Evolutionary conservation across 2,113 vertebrate species (phyloP).

Genomic region (Tachysurus fulvidraco): DNA sequence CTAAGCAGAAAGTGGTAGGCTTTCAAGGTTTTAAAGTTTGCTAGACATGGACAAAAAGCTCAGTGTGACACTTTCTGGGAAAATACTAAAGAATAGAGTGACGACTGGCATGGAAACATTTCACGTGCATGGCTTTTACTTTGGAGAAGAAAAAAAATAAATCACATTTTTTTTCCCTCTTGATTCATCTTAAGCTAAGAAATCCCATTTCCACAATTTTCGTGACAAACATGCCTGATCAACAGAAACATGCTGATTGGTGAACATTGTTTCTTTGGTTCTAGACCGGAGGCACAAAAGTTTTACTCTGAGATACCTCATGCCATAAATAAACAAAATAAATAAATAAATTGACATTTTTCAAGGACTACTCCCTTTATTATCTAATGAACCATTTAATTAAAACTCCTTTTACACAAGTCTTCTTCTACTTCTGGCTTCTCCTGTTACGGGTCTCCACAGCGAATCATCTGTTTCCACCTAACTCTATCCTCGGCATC

Average conservation of each 20-base stretch:
- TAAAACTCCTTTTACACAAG: too few species aligned
- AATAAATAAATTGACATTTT: background rate
- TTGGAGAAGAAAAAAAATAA: background rate
- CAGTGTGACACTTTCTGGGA: background rate
- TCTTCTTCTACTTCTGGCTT: too few species aligned
- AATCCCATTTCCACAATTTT: background rate
- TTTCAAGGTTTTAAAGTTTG: constrained; percentile 56
- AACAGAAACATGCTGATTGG: too few species aligned
- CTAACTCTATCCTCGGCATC: too few species aligned
- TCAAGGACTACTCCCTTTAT: background rate
- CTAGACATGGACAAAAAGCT: constrained; percentile 22
- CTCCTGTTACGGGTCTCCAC: too few species aligned
- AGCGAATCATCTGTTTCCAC: too few species aligned
- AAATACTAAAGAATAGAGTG: background rate
- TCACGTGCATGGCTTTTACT: background rate
- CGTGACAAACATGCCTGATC: too few species aligned
- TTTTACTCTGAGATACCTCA: background rate
- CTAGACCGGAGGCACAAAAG: background rate
- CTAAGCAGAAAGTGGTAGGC: constrained; percentile 50
- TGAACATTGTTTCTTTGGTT: background rate
- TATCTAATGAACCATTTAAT: background rate
- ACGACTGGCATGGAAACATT: background rate
- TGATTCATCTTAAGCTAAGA: background rate
- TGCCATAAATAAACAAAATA: background rate
- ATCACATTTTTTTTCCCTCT: background rate